Base-by-base conservation (phyloP, 2,797 vertebrate species). In the Sebastes minor region DNA sequence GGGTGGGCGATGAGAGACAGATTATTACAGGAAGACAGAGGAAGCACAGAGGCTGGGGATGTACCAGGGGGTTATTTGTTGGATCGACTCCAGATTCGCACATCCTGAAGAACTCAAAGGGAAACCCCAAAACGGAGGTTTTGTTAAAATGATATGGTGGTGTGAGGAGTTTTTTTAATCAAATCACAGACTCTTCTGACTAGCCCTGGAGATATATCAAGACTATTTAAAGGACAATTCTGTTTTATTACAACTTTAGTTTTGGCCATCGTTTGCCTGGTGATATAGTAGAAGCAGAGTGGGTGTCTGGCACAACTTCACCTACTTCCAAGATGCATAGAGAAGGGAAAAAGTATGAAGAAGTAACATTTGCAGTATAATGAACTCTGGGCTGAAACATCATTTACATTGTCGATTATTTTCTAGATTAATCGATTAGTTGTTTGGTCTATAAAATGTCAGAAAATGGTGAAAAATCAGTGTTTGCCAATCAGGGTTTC, bases 1-100 rank as follows among this genome's bases (percentile, higher is more conserved):
- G 59, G 72, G n/a, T 75, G 74, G 69, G 74, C 20, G 12, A 80
- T 84, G 78, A 89, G 69, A 78, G 71, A 76, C 16, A 72, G 75
- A 86, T 87, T 81, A 82, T n/a, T n/a, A n/a, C 63, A 86, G 80
- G 73, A 69, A 76, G 81, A 79, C 42, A 32, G 70, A 85, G 74
- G 69, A 77, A 59, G 56, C 42, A 18, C 14, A 20, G 75, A 74
- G 2, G 73, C 33, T 27, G 49, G 59, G 76, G 74, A 74, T 80
- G 73, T 75, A 63, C 38, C 2, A 72, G 71, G 69, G 76, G 71
- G 59, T 81, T 78, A 78, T 87, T 82, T 76, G 60, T 82, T 72
- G 72, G 72, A 82, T 74, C 25, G 5, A 65, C 62, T 80, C 25
- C 64, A 75, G 68, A 78, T 86, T 81, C 78, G 55, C 76, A 80